Conservation (phyloP, 53 echinoderm and acorn worm genomes). For the Patiria pectinifera region DNA sequence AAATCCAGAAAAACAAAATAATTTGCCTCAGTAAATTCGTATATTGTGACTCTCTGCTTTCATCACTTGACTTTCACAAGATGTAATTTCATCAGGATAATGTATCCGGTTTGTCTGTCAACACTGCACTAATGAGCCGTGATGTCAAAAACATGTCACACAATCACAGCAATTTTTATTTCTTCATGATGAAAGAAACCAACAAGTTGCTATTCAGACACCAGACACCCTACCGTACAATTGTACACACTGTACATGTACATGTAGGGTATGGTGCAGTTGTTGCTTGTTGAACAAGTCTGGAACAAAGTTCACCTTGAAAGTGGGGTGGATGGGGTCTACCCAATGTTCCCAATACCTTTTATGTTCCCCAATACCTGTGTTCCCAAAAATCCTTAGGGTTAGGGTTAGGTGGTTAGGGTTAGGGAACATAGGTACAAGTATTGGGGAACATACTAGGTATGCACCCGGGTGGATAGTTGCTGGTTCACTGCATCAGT, state of each 20-base stretch:
- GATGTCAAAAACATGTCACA: slow-evolving; percentile 9
- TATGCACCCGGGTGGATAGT: too few species aligned
- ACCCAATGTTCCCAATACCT: too few species aligned
- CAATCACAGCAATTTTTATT: neutral
- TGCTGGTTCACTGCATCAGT: too few species aligned
- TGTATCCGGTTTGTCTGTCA: neutral
- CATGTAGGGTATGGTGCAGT: neutral
- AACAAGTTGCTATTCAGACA: neutral
- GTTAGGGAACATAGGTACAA: too few species aligned
- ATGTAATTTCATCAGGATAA: neutral
- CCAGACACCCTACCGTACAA: neutral
- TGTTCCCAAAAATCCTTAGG: too few species aligned
- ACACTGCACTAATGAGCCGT: neutral
- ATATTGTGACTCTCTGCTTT: neutral
- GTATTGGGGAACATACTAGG: too few species aligned
- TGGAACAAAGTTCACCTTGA: too few species aligned
- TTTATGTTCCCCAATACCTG: too few species aligned
- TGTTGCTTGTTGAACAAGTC: too few species aligned
- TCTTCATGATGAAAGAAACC: neutral
- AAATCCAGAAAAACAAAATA: too few species aligned
- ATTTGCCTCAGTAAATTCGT: neutral
- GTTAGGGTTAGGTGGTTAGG: too few species aligned
- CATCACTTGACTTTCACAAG: slow-evolving; percentile 4
- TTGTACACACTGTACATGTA: neutral
- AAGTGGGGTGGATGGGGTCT: too few species aligned